Conservation (phyloP, 2,797 vertebrate species). For the Loris lydekkerianus region DNA sequence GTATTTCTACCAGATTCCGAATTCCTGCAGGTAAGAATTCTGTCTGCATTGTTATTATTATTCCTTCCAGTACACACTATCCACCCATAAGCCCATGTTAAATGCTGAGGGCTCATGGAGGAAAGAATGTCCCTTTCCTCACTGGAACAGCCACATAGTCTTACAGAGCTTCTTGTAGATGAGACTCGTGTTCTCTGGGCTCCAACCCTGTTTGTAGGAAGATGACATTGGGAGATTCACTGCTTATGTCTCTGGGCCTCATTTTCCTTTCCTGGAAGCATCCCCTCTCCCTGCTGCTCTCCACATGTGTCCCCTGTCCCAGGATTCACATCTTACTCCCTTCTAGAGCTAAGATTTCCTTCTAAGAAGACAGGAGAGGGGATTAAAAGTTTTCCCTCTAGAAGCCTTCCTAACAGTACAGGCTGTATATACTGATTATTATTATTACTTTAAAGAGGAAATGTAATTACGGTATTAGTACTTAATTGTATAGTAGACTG, state of each 20-base stretch:
- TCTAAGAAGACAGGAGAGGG: neutral
- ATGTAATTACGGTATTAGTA: conserved; percentile 64
- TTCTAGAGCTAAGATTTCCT: neutral
- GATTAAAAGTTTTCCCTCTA: neutral
- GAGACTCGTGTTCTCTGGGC: neutral
- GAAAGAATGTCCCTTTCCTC: neutral
- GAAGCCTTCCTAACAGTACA: neutral
- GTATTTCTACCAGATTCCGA: neutral
- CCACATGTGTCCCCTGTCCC: neutral
- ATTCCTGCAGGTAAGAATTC: neutral
- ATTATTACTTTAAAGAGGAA: conserved; percentile 44
- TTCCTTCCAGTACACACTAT: neutral
- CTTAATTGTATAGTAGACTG: conserved; percentile 22
- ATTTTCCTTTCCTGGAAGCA: neutral
- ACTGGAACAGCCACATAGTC: neutral
- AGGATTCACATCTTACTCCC: neutral
- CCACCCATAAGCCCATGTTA: neutral
- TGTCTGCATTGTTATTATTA: neutral
- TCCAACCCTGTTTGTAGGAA: neutral
- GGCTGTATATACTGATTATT: neutral
- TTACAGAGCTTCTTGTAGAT: neutral
- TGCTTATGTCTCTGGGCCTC: neutral
- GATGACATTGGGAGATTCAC: neutral
- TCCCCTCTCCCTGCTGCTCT: neutral
- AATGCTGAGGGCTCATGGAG: neutral